These are phyloP conservation scores for Pteronura brasiliensis DNA, from an alignment of 2,113 vertebrate genomes.

Conservation along the genomic window DNA sequence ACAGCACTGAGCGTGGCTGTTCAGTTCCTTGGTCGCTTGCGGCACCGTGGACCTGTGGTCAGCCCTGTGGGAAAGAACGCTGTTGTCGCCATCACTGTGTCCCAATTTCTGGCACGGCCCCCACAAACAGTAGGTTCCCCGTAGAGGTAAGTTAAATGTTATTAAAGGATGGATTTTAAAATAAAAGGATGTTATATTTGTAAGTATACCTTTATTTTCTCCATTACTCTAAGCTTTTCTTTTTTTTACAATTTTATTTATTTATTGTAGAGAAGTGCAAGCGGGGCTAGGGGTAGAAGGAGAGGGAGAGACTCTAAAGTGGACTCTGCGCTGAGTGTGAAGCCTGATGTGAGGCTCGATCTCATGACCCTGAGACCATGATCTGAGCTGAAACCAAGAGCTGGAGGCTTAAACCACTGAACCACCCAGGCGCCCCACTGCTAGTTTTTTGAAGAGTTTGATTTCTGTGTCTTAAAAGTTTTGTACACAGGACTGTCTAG, in stretches of 20 bases:
- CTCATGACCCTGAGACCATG: no score
- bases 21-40: background rate
- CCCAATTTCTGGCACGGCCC: no score
- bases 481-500: background rate
- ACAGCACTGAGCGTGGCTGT: no score
- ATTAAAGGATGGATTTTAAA: background rate
- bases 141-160: background rate
- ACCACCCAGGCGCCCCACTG: background rate
- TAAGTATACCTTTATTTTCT: background rate
- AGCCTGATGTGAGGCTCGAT: background rate
- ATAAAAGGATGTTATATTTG: background rate
- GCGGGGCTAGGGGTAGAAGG: no score
- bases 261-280: background rate
- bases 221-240: background rate
- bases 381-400: background rate
- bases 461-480: background rate
- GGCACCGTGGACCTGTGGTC: no score
- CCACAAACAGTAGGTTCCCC: background rate
- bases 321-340: background rate
- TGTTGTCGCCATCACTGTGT: background rate
- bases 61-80: background rate
- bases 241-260: background rate
- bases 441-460: background rate
- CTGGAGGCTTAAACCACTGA: background rate
- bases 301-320: background rate